Percentiles rank a stretch among this genome's conserved stretches.
Evolutionary conservation across 2,888 invertebrate species (phyloP).

Genomic region (Cheilosia soror): DNA sequence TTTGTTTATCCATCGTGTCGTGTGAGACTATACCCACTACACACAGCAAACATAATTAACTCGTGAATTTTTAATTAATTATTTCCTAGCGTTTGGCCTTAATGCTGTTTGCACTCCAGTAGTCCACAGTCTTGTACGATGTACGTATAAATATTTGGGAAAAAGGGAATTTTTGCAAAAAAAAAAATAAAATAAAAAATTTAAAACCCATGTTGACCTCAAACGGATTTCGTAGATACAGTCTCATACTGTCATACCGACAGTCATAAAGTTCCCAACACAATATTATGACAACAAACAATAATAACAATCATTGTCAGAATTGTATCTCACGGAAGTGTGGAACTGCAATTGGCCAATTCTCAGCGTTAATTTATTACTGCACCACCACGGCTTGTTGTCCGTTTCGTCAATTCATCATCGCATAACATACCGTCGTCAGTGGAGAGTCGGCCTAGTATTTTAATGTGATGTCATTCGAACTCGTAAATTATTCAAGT

Average conservation of each 20-base stretch:
- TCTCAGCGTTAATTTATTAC: conserved; percentile 31
- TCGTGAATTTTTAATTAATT: conserved; percentile 71
- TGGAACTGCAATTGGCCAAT: conserved; percentile 48
- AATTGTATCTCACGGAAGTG: conserved; percentile 30
- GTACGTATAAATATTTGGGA: conserved; percentile 31
- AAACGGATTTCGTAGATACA: conserved; percentile 13
- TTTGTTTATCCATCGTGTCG: conserved; percentile 26
- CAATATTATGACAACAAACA: neutral
- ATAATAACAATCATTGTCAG: neutral
- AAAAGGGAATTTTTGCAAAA: neutral
- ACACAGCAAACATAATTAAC: conserved; percentile 58
- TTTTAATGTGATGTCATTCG: conserved; percentile 4
- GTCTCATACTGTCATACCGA: neutral
- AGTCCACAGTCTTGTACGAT: conserved; percentile 2
- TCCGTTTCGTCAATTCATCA: conserved; percentile 11
- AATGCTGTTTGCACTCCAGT: conserved; percentile 41
- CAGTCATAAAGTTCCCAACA: conserved; percentile 14
- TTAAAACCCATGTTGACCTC: conserved; percentile 14
- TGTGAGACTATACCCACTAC: conserved; percentile 28
- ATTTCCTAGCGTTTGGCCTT: conserved; percentile 32
- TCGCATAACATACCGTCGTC: conserved; percentile 7
- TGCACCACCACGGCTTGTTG: neutral
- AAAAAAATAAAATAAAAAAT: neutral
- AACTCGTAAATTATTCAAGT: conserved; percentile 42
- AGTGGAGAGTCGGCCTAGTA: neutral